phyloP scores from a whole-genome alignment of 2,888 invertebrate genomes.

The Baccha elongata region DNA sequence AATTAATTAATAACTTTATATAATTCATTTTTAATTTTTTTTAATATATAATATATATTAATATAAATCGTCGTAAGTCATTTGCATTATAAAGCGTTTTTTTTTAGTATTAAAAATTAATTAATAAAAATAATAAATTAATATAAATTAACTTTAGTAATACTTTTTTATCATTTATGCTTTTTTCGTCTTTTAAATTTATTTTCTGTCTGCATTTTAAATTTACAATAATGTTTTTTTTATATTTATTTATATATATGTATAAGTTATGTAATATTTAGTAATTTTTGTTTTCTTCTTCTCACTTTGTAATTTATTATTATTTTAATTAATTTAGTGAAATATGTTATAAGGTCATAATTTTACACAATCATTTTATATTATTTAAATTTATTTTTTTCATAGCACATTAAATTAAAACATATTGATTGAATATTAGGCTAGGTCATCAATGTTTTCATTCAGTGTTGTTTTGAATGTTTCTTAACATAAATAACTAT shows the following conservation, averaged over 20 bases:
- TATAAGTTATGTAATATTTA: slow-evolving; percentile 48
- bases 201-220: slow-evolving; percentile 46
- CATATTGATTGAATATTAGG: slow-evolving; percentile 55
- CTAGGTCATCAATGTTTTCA: slow-evolving; percentile 31
- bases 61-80: slow-evolving; percentile 61
- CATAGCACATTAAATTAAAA: slow-evolving; percentile 27
- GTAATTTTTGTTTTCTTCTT: slow-evolving; percentile 21
- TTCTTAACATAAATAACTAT: slow-evolving; percentile 43
- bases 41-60: slow-evolving; percentile 54
- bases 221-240: slow-evolving; percentile 56
- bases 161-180: slow-evolving; percentile 46
- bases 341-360: slow-evolving; percentile 44
- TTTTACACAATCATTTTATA: slow-evolving; percentile 6
- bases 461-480: slow-evolving; percentile 11
- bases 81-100: slow-evolving; percentile 71
- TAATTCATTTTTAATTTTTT: slow-evolving; percentile 55
- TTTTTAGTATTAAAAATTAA: slow-evolving; percentile 61
- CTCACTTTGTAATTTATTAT: slow-evolving; percentile 35
- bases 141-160: slow-evolving; percentile 62
- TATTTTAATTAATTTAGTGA: slow-evolving; percentile 36
- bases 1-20: slow-evolving; percentile 62
- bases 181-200: slow-evolving; percentile 23
- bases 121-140: slow-evolving; percentile 50
- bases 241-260: slow-evolving; percentile 27
- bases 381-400: not conserved